Evolutionary conservation across 1,140 invertebrate species (phyloP).

Genomic region (Macrobrachium rosenbergii): DNA sequence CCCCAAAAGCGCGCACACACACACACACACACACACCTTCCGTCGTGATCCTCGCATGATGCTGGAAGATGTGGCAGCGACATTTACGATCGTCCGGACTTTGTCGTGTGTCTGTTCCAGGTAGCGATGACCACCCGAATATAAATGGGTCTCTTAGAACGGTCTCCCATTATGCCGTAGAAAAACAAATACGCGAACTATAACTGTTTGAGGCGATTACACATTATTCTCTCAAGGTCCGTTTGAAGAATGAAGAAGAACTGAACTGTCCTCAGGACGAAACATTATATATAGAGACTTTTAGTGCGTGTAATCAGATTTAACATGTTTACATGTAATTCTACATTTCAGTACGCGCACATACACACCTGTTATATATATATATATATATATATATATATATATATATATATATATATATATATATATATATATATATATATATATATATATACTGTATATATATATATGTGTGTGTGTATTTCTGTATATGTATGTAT

Average conservation of each 20-base stretch:
- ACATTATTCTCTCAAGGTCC: no score
- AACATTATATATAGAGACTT: no score
- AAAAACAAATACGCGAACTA: no score
- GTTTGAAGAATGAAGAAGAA: no score
- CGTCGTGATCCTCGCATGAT: not conserved
- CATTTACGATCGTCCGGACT: not conserved
- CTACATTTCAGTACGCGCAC: not conserved
- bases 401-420: constrained; percentile 15
- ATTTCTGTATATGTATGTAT: not conserved
- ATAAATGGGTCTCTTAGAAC: not conserved
- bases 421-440: constrained; percentile 21
- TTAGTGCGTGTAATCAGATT: not conserved
- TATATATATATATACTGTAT: not conserved
- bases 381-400: not conserved
- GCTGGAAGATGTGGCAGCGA: not conserved
- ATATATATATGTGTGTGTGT: constrained; percentile 4
- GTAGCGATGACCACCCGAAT: not conserved
- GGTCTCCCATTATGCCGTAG: not conserved
- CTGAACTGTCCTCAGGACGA: no score
- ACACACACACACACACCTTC: not conserved
- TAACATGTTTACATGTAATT: not conserved
- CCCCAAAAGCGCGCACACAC: not conserved
- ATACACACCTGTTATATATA: not conserved
- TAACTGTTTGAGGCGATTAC: no score
- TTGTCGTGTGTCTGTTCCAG: not conserved